These are phyloP conservation scores for Raphicerus campestris DNA, from an alignment of 2,113 vertebrate species.

Conservation along the genomic window DNA sequence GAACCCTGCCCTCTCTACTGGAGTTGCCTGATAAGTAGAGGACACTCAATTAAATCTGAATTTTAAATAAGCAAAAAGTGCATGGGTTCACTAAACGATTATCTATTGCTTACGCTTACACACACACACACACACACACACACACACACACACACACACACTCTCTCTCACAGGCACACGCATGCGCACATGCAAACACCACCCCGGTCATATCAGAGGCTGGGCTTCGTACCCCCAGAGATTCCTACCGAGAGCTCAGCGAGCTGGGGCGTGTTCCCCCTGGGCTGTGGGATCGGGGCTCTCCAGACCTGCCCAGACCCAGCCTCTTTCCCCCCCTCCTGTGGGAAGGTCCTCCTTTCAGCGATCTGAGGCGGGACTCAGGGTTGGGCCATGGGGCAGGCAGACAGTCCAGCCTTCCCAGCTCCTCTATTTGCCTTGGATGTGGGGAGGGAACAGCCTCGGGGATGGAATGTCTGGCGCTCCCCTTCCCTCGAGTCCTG, in stretches of 20 bases:
- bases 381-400: background rate
- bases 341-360: background rate
- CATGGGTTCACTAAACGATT: background rate
- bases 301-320: constrained; percentile 4
- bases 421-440: background rate
- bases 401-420: background rate
- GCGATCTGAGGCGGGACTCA: background rate
- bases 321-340: background rate
- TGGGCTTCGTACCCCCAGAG: background rate
- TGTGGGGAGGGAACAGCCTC: background rate
- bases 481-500: background rate
- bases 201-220: background rate
- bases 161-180: too few species aligned
- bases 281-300: background rate
- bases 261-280: background rate
- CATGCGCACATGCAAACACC: background rate
- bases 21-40: background rate
- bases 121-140: too few species aligned
- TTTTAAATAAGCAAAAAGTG: background rate
- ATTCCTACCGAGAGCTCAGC: background rate
- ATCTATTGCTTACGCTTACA: background rate
- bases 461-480: background rate
- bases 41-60: background rate
- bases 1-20: too few species aligned
- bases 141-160: background rate